Conservation (phyloP, 2,888 invertebrate genomes). For the Drosophila maculinotata region DNA sequence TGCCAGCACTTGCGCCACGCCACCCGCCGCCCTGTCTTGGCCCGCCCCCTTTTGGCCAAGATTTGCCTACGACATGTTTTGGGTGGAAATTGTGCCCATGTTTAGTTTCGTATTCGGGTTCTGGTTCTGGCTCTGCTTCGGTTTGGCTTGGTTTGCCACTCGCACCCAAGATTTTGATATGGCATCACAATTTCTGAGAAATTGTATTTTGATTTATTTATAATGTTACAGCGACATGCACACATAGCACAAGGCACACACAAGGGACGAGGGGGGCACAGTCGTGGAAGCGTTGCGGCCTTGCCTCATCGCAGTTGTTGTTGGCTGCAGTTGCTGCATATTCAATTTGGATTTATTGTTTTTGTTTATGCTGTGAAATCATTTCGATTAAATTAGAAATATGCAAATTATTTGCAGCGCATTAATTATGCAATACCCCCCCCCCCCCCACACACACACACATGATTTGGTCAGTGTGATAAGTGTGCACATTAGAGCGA, state of each 20-base stretch:
- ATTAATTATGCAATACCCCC: slow-evolving; percentile 70
- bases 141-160: slow-evolving; percentile 11
- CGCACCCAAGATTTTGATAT: slow-evolving; percentile 77
- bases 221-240: slow-evolving; percentile 83
- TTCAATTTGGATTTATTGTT: slow-evolving; percentile 64
- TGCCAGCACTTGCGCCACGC: slow-evolving; percentile 25
- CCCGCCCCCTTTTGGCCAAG: slow-evolving; percentile 32
- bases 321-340: slow-evolving; percentile 32
- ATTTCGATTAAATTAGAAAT: slow-evolving; percentile 83
- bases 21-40: slow-evolving; percentile 21
- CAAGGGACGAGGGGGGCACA: neutral
- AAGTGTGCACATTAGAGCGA: slow-evolving; percentile 3
- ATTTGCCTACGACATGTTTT: slow-evolving; percentile 72
- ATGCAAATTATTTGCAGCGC: slow-evolving; percentile 74
- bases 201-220: slow-evolving; percentile 83
- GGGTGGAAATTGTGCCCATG: slow-evolving; percentile 75
- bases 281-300: slow-evolving; percentile 40
- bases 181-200: slow-evolving; percentile 83
- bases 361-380: slow-evolving; percentile 52
- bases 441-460: neutral
- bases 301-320: slow-evolving; percentile 29
- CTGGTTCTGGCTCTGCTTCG: neutral
- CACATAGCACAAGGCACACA: slow-evolving; percentile 43
- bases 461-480: slow-evolving; percentile 14
- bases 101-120: slow-evolving; percentile 34